These are phyloP conservation scores for Tethya wilhelma DNA, from an alignment of 37 sponge, comb jelly and placozoan species.

Conservation along the genomic window DNA sequence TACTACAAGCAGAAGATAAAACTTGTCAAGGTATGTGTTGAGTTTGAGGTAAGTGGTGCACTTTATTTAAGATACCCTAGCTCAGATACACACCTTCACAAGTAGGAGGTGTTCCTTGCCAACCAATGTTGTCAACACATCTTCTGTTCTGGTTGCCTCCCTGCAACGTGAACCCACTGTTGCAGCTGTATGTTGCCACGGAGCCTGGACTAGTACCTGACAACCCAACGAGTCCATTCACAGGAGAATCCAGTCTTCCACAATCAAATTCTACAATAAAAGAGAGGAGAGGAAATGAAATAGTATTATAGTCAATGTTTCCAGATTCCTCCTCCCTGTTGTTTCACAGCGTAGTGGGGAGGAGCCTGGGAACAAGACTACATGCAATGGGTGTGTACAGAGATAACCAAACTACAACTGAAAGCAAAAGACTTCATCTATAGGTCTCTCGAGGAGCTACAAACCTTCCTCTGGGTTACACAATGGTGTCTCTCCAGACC, in stretches of 20 bases:
- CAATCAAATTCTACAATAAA: slow-evolving; percentile 48
- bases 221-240: slow-evolving; percentile 33
- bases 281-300: neutral
- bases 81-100: slow-evolving; percentile 7
- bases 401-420: too few relatives aligned
- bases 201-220: neutral
- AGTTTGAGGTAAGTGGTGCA: too few relatives aligned
- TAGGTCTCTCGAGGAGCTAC: neutral
- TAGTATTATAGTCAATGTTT: neutral
- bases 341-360: neutral
- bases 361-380: neutral
- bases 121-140: slow-evolving; percentile 30
- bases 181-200: slow-evolving; percentile 44
- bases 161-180: slow-evolving; percentile 31
- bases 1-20: too few relatives aligned
- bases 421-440: neutral
- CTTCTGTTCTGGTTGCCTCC: slow-evolving; percentile 15
- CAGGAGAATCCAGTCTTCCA: slow-evolving; percentile 19
- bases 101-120: slow-evolving; percentile 37
- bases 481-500: slow-evolving; percentile 19
- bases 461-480: slow-evolving; percentile 37
- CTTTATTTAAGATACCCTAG: neutral
- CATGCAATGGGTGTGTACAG: too few relatives aligned
- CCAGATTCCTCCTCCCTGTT: neutral
- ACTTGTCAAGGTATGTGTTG: too few relatives aligned